Evolutionary conservation across 2,797 vertebrate genomes (phyloP), one percentile per base, ranked within the genome.

Genomic region (Triplophysa bombifrons): DNA sequence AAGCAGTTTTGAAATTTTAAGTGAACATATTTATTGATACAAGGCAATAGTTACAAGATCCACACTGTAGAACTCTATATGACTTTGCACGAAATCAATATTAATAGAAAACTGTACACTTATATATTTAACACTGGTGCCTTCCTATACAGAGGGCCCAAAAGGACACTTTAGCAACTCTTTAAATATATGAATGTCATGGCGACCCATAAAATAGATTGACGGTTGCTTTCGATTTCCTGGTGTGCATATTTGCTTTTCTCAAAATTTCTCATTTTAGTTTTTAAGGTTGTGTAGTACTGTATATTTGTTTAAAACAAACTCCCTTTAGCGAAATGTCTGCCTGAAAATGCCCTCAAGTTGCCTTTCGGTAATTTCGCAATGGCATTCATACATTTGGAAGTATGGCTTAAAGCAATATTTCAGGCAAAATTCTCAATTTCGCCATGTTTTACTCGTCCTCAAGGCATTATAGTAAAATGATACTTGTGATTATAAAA

Each of bases 71-170:
- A 72, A 46, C 11, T 80, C 7, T 11, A 34, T 12, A 70, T 79
- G 10, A 56, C 55, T 72, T 20, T 17, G 19, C 66, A 58, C 64
- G 48, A 14, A 65, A 66, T 66, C 1, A 65, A 63, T 44, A 71
- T 71, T 12, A 48, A 72, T 41, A 22, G 22, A 80, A 72, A 80
- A 67, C 70, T 80, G 77, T 80, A 80, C 77, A 73, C 56, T 72
- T 56, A 48, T 50, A 34, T 58, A 46, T 41, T n/a, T 48, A 66
- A 67, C n/a, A 66, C 48, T 66, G 14, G 25, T 34, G 25, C 50
- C 19, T 72, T 12, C 17, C 10, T 44, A 64, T 69, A 78, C 2
- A 51, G 7, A 30, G 51, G 27, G 10, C 22, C 22, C 22, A n/a
- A 48, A 48, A 76, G 11, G 76, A 65, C 58, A 64, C 7, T 71